Percentiles rank a stretch among this genome's conserved stretches.
These are phyloP conservation scores for Tupiocoris notatus DNA, from an alignment of 2,888 invertebrate species.

Conservation along the genomic window DNA sequence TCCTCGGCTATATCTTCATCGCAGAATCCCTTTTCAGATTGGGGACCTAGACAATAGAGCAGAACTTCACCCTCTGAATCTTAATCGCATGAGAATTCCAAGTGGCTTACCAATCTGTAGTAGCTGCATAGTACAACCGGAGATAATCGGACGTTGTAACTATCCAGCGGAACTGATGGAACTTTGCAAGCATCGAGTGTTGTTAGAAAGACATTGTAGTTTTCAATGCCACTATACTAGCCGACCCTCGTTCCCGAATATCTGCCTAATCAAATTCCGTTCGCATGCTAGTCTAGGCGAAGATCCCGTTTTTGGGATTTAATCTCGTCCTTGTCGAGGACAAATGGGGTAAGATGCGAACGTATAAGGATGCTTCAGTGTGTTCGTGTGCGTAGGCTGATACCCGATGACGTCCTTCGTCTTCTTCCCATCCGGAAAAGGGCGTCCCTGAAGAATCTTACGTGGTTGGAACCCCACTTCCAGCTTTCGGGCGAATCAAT, in stretches of 20 bases:
- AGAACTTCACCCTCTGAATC: not conserved
- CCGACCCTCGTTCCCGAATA: not conserved
- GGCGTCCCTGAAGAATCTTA: not conserved
- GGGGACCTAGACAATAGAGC: not conserved
- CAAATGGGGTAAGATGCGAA: constrained; percentile 22
- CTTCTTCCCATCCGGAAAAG: constrained; percentile 14
- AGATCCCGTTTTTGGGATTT: constrained; percentile 27
- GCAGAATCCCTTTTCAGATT: not conserved
- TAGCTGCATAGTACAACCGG: not conserved
- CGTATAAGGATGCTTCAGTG: too few species aligned
- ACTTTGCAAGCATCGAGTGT: not conserved
- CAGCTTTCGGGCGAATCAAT: constrained; percentile 26
- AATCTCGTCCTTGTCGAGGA: constrained; percentile 38
- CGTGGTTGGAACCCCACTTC: not conserved
- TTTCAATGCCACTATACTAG: not conserved
- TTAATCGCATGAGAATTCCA: constrained; percentile 7
- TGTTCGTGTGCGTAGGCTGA: not conserved
- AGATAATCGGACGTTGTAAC: constrained; percentile 37
- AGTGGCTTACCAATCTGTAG: not conserved
- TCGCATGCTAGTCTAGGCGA: constrained; percentile 13
- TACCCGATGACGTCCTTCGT: constrained; percentile 32
- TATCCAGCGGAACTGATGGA: constrained; percentile 32
- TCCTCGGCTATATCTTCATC: not conserved
- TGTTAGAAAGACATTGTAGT: not conserved
- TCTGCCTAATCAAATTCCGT: constrained; percentile 40